Percentiles rank a stretch among this genome's conserved stretches.
Conservation (phyloP, 2,797 vertebrate genomes). For the Coluber constrictor region DNA sequence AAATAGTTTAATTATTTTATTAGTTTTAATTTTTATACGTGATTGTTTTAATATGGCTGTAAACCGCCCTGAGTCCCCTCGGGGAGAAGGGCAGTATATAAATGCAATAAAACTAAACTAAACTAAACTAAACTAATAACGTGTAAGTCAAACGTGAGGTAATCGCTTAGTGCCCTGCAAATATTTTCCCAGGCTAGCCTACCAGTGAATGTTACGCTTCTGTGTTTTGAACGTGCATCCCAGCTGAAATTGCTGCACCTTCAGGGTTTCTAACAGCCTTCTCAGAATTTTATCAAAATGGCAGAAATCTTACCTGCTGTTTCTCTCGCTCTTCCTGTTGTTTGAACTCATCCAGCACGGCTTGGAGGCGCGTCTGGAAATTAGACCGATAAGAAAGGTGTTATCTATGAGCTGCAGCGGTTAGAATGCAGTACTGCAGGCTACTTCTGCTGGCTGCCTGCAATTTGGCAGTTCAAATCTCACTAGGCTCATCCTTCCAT, state of each 20-base stretch:
- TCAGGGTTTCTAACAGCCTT: not conserved
- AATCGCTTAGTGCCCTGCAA: not conserved
- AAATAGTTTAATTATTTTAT: too few species aligned
- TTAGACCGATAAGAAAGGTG: not conserved
- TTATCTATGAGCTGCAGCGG: too few species aligned
- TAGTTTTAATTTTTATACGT: too few species aligned
- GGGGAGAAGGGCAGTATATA: too few species aligned
- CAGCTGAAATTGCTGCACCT: not conserved
- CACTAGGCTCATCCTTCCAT: too few species aligned
- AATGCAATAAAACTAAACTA: too few species aligned
- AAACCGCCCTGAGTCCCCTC: too few species aligned
- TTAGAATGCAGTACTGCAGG: too few species aligned
- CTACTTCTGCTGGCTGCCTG: too few species aligned
- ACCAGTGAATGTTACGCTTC: not conserved
- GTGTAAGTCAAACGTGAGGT: not conserved
- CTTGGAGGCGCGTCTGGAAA: constrained; percentile 89
- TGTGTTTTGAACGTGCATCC: not conserved
- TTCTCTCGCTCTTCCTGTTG: constrained; percentile 94
- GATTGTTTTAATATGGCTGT: too few species aligned
- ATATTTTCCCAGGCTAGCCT: not conserved
- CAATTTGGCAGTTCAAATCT: too few species aligned
- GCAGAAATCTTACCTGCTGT: constrained; percentile 80
- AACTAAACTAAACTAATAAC: too few species aligned
- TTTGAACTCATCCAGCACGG: constrained; percentile 90
- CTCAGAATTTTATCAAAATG: not conserved